Conservation (phyloP, 2,888 invertebrate genomes). For the Pherbina coryleti region DNA sequence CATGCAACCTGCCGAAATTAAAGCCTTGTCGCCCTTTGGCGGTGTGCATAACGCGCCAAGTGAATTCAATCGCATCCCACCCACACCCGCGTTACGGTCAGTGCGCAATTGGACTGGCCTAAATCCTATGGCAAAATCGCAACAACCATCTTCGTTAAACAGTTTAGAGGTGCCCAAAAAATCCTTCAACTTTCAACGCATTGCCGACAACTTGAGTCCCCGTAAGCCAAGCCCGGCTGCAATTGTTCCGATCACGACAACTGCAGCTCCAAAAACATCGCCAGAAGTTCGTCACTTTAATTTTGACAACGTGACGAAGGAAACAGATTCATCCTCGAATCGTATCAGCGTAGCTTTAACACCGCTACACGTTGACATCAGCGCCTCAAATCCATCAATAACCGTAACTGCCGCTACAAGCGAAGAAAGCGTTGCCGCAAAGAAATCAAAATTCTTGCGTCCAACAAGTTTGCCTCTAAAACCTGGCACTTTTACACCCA, state of each 20-base stretch:
- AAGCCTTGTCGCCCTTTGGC: slow-evolving; percentile 62
- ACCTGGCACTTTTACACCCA: slow-evolving; percentile 85
- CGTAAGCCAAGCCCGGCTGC: slow-evolving; percentile 50
- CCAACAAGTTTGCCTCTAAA: slow-evolving; percentile 87
- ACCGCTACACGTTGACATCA: slow-evolving; percentile 65
- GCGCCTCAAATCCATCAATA: slow-evolving; percentile 28
- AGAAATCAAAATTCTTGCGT: slow-evolving; percentile 78
- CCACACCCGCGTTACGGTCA: slow-evolving; percentile 59
- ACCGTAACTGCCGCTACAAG: slow-evolving; percentile 53
- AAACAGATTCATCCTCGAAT: slow-evolving; percentile 37
- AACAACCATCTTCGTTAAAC: slow-evolving; percentile 2
- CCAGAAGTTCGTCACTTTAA: slow-evolving; percentile 66
- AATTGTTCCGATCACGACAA: not conserved
- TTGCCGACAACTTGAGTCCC: slow-evolving; percentile 67
- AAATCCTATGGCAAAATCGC: not conserved
- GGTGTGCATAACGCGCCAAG: slow-evolving; percentile 64
- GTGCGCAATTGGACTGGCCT: slow-evolving; percentile 53
- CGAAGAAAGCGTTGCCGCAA: slow-evolving; percentile 66
- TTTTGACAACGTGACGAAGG: slow-evolving; percentile 59
- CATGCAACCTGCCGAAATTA: slow-evolving; percentile 45
- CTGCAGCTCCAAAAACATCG: slow-evolving; percentile 43
- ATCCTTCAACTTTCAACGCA: slow-evolving; percentile 67
- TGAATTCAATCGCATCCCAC: slow-evolving; percentile 63
- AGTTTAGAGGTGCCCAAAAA: slow-evolving; percentile 56
- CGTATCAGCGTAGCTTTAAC: slow-evolving; percentile 48